A percentile compares a stretch with the other conserved stretches of the same genome.
phyloP scores from a whole-genome alignment of 2,113 vertebrate genomes.

The Salminus brasiliensis region DNA sequence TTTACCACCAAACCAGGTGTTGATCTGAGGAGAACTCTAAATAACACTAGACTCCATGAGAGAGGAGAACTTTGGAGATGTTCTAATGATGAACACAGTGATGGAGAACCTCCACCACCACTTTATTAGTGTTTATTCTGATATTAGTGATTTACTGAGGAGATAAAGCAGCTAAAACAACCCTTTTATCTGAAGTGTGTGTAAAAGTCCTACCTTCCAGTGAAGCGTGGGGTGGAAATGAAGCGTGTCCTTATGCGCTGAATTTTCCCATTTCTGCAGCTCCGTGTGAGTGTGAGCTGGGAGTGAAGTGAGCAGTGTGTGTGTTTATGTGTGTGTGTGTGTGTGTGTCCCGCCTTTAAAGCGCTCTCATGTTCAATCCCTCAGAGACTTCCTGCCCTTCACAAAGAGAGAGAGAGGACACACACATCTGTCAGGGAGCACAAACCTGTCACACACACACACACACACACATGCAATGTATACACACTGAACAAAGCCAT shows the following conservation, averaged over 20 bases:
- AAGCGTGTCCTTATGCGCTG: conserved; percentile 8
- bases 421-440: neutral
- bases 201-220: conserved; percentile 36
- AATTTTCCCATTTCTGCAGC: conserved; percentile 29
- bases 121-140: no score
- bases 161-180: neutral
- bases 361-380: conserved; percentile 52
- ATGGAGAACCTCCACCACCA: no score
- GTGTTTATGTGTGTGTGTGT: conserved; percentile 3
- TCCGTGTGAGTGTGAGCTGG: neutral
- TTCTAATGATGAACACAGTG: no score
- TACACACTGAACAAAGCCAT: no score
- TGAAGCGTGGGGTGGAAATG: neutral
- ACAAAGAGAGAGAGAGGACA: conserved; percentile 21
- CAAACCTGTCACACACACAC: neutral
- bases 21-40: no score
- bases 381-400: conserved; percentile 47
- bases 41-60: no score
- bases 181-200: neutral
- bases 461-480: no score
- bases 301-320: conserved; percentile 38
- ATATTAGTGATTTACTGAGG: no score
- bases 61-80: no score
- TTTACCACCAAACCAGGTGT: no score
- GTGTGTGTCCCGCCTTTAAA: conserved; percentile 42